These are phyloP conservation scores for Chlorodrepanis virens DNA, from an alignment of 2,113 vertebrate species.

Conservation along the genomic window DNA sequence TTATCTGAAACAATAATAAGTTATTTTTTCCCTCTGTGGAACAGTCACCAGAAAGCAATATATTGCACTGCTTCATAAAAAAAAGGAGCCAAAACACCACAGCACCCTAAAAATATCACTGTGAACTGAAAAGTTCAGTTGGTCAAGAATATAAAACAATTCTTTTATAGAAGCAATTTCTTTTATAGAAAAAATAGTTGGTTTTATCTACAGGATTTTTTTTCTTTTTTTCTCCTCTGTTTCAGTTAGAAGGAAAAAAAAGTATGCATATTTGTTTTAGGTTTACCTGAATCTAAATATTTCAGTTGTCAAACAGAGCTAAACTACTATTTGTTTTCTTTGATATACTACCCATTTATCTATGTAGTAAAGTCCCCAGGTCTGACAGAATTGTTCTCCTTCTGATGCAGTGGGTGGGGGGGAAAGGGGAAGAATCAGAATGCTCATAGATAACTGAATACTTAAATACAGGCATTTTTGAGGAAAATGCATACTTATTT, in stretches of 20 bases:
- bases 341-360: background rate
- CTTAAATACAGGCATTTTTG: background rate
- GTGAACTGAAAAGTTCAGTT: background rate
- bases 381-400: background rate
- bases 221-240: background rate
- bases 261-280: background rate
- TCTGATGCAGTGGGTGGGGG: background rate
- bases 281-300: background rate
- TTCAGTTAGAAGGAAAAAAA: background rate
- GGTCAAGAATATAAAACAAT: background rate
- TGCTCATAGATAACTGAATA: background rate
- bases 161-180: background rate
- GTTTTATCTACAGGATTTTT: background rate
- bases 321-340: background rate
- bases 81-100: background rate
- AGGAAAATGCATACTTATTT: background rate
- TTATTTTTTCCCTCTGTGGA: background rate
- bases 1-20: background rate
- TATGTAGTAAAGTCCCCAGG: background rate
- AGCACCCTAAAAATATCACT: background rate
- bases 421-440: background rate
- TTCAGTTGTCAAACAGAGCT: background rate
- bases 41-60: background rate
- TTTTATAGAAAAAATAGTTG: background rate
- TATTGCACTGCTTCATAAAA: background rate